Conservation (phyloP, 2,888 invertebrate genomes). For the Syrphus vitripennis region DNA sequence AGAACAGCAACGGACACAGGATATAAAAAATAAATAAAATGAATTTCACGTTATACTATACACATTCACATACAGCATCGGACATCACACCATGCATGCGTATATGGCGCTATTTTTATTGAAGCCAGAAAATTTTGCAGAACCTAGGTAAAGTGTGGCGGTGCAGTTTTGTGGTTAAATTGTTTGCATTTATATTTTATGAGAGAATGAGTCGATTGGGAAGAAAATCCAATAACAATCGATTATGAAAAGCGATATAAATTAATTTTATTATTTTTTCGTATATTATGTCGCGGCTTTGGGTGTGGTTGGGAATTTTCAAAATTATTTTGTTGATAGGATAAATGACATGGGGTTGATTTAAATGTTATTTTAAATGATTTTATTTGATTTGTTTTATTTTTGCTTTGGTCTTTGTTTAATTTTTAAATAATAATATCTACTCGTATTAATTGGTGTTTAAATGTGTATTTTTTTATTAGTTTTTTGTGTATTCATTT, state of each 20-base stretch:
- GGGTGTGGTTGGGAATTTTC: neutral
- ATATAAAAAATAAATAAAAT: constrained; percentile 7
- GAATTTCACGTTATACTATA: neutral
- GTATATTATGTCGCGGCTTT: constrained; percentile 18
- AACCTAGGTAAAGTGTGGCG: neutral
- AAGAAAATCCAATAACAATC: constrained; percentile 46
- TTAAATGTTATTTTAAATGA: constrained; percentile 3
- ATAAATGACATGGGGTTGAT: neutral
- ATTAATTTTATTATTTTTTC: constrained; percentile 52
- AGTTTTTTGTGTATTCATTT: too few relatives aligned
- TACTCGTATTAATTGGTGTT: neutral
- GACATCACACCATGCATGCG: neutral
- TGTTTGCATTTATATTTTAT: constrained; percentile 14
- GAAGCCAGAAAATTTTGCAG: neutral
- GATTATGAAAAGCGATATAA: constrained; percentile 31
- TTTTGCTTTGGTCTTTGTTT: neutral
- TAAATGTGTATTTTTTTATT: neutral
- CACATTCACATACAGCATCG: neutral
- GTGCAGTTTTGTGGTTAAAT: constrained; percentile 13
- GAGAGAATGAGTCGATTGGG: neutral
- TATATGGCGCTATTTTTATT: neutral
- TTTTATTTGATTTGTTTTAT: neutral
- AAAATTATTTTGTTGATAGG: constrained; percentile 1
- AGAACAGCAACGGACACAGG: neutral
- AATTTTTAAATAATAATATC: neutral